phyloP scores from a whole-genome alignment of 2,797 vertebrate species.

The Podargus strigoides region DNA sequence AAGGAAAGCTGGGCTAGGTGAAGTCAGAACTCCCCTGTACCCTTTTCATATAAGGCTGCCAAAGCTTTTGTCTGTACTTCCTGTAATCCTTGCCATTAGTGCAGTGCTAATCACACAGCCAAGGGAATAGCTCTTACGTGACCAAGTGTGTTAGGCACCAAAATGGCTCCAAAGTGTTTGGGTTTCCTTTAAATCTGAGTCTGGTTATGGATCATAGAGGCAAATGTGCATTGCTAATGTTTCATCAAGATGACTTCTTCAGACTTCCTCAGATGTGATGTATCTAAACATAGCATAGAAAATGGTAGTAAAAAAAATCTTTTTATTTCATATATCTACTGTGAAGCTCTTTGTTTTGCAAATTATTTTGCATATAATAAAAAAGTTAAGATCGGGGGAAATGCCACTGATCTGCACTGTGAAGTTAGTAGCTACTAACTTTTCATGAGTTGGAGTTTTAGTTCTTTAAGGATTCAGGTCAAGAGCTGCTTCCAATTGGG shows the following conservation, averaged over 20 bases:
- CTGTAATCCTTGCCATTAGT: neutral
- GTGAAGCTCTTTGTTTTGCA: neutral
- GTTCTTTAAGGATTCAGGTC: neutral
- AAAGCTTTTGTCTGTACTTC: neutral
- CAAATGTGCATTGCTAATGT: neutral
- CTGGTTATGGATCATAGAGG: neutral
- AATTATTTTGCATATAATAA: neutral
- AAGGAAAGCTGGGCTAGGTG: neutral
- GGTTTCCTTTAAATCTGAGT: neutral
- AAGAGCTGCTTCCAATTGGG: neutral
- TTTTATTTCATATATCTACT: neutral
- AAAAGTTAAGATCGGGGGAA: neutral
- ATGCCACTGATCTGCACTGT: neutral
- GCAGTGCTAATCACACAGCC: neutral
- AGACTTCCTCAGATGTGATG: neutral
- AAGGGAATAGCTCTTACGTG: neutral
- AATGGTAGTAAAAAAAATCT: neutral
- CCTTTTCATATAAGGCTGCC: neutral
- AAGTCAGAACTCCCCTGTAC: neutral
- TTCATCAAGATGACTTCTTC: neutral
- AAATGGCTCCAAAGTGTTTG: neutral
- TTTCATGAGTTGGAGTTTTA: neutral
- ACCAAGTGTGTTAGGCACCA: neutral
- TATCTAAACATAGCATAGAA: neutral
- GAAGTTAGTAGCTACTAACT: neutral